Percentiles rank a stretch among this genome's conserved stretches.
These are phyloP conservation scores for Ptyas mucosa DNA, from an alignment of 2,113 vertebrate species.

Conservation along the genomic window DNA sequence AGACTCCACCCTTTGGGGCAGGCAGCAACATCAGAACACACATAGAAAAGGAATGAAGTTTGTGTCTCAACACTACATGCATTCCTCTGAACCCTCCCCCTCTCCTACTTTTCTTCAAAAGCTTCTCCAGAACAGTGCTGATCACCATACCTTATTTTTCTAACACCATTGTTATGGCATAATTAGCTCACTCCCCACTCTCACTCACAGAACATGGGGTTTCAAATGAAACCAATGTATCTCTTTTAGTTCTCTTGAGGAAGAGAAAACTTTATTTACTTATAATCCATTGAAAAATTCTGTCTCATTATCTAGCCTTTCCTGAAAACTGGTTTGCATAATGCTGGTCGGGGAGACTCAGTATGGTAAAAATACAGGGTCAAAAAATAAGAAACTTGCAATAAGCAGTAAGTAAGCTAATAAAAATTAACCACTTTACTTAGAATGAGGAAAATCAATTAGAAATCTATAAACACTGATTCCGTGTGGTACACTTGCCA, in stretches of 20 bases:
- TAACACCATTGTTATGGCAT: not conserved
- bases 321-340: not conserved
- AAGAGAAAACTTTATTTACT: not conserved
- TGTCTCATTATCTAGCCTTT: not conserved
- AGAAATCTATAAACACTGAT: not conserved
- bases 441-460: not conserved
- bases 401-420: not conserved
- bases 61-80: not conserved
- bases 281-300: not conserved
- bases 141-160: not conserved
- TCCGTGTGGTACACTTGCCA: not conserved
- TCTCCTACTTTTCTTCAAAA: not conserved
- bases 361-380: not conserved
- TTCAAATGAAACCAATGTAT: not conserved
- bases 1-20: not conserved
- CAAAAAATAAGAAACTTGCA: not conserved
- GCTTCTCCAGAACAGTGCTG: not conserved
- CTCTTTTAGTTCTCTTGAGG: not conserved
- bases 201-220: not conserved
- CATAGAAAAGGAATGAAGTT: not conserved
- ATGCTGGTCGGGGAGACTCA: not conserved
- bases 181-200: not conserved
- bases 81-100: not conserved
- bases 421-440: not conserved
- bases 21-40: not conserved